These are phyloP conservation scores for Drepanosiphum platanoidis DNA, from an alignment of 2,888 invertebrate genomes.

Conservation along the genomic window DNA sequence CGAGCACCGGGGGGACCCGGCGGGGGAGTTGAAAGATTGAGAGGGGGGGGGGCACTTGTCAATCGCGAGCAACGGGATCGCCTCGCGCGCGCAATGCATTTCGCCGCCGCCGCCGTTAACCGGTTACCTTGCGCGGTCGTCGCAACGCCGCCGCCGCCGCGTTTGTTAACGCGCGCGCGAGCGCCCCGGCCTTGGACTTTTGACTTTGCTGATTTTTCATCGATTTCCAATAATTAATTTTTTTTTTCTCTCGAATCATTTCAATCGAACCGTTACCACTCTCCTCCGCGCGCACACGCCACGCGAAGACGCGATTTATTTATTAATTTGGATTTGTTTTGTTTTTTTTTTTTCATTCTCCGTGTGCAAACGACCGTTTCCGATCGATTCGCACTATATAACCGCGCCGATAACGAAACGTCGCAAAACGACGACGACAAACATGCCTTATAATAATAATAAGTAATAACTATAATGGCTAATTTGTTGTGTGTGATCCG, in stretches of 20 bases:
- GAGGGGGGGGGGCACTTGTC: conserved; percentile 1
- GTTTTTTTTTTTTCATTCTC: no score
- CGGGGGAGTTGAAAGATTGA: not conserved
- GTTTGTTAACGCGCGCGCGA: not conserved
- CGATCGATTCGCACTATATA: no score
- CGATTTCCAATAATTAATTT: not conserved
- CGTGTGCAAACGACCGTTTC: no score
- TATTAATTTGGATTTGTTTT: no score
- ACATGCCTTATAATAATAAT: not conserved
- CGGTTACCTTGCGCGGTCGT: conserved; percentile 39
- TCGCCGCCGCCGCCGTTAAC: conserved; percentile 31
- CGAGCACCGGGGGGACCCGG: not conserved
- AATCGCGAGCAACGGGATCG: conserved; percentile 58
- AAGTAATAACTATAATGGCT: not conserved
- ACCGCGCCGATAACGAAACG: no score
- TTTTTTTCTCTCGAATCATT: not conserved
- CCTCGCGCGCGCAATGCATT: conserved; percentile 14
- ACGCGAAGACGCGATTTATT: not conserved
- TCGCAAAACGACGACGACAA: not conserved
- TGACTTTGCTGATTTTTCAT: conserved; percentile 6
- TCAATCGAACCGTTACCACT: not conserved
- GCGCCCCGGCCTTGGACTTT: conserved; percentile 42
- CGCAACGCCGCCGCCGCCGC: not conserved
- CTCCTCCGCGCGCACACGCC: not conserved
- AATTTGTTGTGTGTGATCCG: no score